Percentiles rank a stretch among this genome's conserved stretches.
These are phyloP conservation scores for Artibeus lituratus DNA, from an alignment of 2,797 vertebrate species.

Conservation along the genomic window DNA sequence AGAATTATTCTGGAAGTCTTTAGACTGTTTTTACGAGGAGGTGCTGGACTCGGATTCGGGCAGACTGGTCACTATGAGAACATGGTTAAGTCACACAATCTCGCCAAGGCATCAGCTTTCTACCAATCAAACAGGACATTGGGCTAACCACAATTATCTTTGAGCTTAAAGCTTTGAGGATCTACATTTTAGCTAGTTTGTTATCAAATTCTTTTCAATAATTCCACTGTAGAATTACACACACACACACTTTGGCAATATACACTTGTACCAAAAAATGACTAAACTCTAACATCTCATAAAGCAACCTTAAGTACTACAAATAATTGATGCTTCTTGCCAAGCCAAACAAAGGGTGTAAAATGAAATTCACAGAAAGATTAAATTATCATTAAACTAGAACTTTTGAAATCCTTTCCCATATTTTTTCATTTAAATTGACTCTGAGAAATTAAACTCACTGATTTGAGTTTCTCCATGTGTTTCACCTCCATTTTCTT, in stretches of 20 bases:
- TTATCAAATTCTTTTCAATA: conserved; percentile 6
- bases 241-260: neutral
- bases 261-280: neutral
- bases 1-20: conserved; percentile 29
- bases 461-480: neutral
- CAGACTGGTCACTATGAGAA: neutral
- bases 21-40: neutral
- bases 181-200: neutral
- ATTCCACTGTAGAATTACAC: neutral
- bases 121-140: neutral
- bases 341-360: neutral
- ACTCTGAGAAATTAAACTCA: neutral
- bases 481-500: neutral
- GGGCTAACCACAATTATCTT: neutral
- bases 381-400: neutral
- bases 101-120: neutral
- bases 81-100: neutral
- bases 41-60: neutral
- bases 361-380: conserved; percentile 7
- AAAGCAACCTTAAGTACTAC: neutral
- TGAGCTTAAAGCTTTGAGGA: neutral
- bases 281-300: neutral
- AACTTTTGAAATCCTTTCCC: neutral
- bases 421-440: conserved; percentile 38
- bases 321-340: neutral